Evolutionary conservation across 2,888 invertebrate genomes (phyloP).

Genomic region (Aricia artaxerxes): DNA sequence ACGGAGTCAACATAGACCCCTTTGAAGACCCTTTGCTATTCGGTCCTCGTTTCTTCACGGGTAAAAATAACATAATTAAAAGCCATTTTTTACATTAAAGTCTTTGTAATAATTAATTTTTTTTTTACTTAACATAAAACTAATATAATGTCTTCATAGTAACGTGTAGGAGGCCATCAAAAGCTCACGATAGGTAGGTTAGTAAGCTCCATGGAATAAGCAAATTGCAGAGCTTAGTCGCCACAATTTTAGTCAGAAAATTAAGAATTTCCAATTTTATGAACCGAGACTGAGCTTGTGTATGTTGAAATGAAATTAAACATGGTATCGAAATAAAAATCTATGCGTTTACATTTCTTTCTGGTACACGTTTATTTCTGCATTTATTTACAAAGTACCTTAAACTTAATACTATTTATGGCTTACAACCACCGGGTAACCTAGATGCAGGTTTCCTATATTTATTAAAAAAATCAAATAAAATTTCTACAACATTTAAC

Average conservation of each 20-base stretch:
- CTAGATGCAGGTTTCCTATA: not conserved
- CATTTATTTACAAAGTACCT: slow-evolving; percentile 62
- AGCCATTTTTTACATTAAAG: not conserved
- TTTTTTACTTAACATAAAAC: too few relatives aligned
- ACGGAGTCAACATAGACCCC: not conserved
- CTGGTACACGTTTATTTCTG: slow-evolving; percentile 58
- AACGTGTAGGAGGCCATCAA: too few relatives aligned
- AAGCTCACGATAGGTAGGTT: too few relatives aligned
- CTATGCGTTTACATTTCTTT: slow-evolving; percentile 63
- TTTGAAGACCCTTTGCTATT: not conserved
- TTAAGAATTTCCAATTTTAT: too few relatives aligned
- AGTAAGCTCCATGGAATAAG: too few relatives aligned
- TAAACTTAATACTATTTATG: slow-evolving; percentile 21
- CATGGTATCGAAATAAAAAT: slow-evolving; percentile 50
- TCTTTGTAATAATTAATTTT: too few relatives aligned
- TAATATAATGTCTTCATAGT: too few relatives aligned
- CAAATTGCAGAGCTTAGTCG: too few relatives aligned
- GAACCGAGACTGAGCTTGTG: too few relatives aligned
- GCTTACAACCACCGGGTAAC: slow-evolving; percentile 16
- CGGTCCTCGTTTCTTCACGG: not conserved
- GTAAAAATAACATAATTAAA: not conserved
- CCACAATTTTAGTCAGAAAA: too few relatives aligned
- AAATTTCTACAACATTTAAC: not conserved
- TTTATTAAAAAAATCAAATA: not conserved
- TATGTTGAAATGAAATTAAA: not conserved